Evolutionary conservation across 2,888 invertebrate species (phyloP).

Genomic region (Cynaeus angustus): DNA sequence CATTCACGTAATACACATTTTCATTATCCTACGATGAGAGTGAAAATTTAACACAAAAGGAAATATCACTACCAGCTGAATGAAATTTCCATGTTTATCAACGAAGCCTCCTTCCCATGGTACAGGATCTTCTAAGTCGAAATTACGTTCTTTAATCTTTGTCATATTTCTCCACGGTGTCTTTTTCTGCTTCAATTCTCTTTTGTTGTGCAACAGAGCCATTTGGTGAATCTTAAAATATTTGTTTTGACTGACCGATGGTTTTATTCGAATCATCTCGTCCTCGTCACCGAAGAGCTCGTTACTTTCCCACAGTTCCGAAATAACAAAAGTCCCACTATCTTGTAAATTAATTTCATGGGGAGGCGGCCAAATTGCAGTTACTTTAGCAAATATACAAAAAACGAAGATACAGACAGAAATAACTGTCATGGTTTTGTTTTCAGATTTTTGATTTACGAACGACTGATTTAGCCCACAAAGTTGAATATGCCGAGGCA

Average conservation of each 20-base stretch:
- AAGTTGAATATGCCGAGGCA: conserved; percentile 82
- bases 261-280: conserved; percentile 60
- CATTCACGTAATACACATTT: conserved; percentile 51
- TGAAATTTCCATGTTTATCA: conserved; percentile 55
- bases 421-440: conserved; percentile 34
- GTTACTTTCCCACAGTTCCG: conserved; percentile 66
- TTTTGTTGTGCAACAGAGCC: conserved; percentile 31
- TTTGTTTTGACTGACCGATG: conserved; percentile 10
- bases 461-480: conserved; percentile 77
- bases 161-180: conserved; percentile 42
- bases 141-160: conserved; percentile 57
- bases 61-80: conserved; percentile 31
- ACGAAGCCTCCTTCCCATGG: conserved; percentile 64
- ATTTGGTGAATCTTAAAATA: conserved; percentile 52
- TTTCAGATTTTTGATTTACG: conserved; percentile 81
- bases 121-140: conserved; percentile 58
- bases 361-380: conserved; percentile 67
- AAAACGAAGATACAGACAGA: background rate
- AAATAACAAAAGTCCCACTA: conserved; percentile 67
- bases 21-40: conserved; percentile 44
- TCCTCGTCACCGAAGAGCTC: conserved; percentile 68
- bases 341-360: conserved; percentile 67
- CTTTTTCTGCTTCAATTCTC: conserved; percentile 11
- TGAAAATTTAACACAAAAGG: background rate
- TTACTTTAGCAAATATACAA: conserved; percentile 8